phyloP scores from a whole-genome alignment of 2,797 vertebrate genomes.

The Salarias fasciatus region DNA sequence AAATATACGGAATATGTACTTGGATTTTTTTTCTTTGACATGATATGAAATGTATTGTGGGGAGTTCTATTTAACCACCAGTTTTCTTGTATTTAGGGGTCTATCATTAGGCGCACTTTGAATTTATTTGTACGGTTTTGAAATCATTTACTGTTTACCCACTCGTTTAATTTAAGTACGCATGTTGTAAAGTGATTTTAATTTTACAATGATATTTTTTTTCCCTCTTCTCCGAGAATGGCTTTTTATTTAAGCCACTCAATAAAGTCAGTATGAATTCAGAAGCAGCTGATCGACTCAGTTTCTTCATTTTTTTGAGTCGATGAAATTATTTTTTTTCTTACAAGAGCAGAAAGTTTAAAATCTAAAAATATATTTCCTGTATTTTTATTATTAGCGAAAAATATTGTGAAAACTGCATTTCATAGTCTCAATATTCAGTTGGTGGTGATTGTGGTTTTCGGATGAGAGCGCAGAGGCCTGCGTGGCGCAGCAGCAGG shows the following conservation, averaged over 20 bases:
- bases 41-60: slow-evolving; percentile 87
- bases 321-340: slow-evolving; percentile 34
- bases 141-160: slow-evolving; percentile 95
- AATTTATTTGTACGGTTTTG: slow-evolving; percentile 92
- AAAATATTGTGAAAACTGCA: not conserved
- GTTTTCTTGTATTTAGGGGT: slow-evolving; percentile 88
- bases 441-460: not conserved
- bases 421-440: not conserved
- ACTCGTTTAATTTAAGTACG: slow-evolving; percentile 95
- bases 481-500: slow-evolving; percentile 26
- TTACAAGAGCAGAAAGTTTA: not conserved
- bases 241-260: slow-evolving; percentile 86
- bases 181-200: slow-evolving; percentile 97
- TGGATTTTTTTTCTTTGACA: slow-evolving; percentile 85
- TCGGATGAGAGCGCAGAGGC: slow-evolving; percentile 13
- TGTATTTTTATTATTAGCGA: not conserved
- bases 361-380: not conserved
- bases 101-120: slow-evolving; percentile 91
- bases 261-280: slow-evolving; percentile 86
- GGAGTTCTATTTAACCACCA: slow-evolving; percentile 91
- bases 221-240: slow-evolving; percentile 76
- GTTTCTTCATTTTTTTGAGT: slow-evolving; percentile 72
- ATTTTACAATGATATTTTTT: slow-evolving; percentile 87
- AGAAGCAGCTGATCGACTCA: slow-evolving; percentile 72
- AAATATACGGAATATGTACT: slow-evolving; percentile 95